These are phyloP conservation scores for Lerema accius DNA, from an alignment of 1,140 invertebrate genomes.

Conservation along the genomic window DNA sequence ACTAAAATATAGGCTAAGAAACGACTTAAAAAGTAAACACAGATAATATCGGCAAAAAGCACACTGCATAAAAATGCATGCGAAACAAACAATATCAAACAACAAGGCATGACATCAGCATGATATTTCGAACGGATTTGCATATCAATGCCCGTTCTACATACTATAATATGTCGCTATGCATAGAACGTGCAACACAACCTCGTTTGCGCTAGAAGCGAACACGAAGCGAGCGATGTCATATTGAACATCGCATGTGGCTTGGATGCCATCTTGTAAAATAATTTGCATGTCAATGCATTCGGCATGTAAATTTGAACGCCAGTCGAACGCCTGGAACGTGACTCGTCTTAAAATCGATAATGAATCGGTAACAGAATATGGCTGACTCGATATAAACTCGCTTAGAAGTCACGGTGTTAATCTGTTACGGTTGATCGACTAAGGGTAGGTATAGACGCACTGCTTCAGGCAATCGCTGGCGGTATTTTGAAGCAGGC, in stretches of 20 bases:
- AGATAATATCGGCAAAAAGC: too few relatives aligned
- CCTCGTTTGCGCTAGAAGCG: constrained; percentile 10
- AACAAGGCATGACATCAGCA: too few relatives aligned
- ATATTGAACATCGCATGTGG: constrained; percentile 20
- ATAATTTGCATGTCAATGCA: constrained; percentile 38
- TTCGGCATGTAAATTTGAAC: constrained; percentile 32
- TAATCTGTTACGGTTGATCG: background rate
- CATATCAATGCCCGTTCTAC: constrained; percentile 16
- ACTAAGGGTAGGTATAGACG: too few relatives aligned
- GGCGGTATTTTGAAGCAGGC: too few relatives aligned
- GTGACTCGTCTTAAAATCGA: constrained; percentile 24
- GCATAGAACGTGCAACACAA: constrained; percentile 13
- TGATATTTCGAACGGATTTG: constrained; percentile 9
- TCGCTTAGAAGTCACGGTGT: background rate
- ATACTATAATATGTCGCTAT: constrained; percentile 10
- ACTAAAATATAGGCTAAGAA: too few relatives aligned
- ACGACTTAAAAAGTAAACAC: too few relatives aligned
- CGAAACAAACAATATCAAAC: too few relatives aligned
- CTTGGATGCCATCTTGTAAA: constrained; percentile 27
- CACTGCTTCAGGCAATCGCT: too few relatives aligned
- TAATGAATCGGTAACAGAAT: constrained; percentile 25
- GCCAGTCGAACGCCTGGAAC: constrained; percentile 14
- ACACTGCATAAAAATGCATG: too few relatives aligned
- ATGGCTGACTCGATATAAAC: background rate
- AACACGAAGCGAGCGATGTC: constrained; percentile 1